Evolutionary conservation across 2,888 invertebrate genomes (phyloP).

Genomic region (Phyllotreta striolata): DNA sequence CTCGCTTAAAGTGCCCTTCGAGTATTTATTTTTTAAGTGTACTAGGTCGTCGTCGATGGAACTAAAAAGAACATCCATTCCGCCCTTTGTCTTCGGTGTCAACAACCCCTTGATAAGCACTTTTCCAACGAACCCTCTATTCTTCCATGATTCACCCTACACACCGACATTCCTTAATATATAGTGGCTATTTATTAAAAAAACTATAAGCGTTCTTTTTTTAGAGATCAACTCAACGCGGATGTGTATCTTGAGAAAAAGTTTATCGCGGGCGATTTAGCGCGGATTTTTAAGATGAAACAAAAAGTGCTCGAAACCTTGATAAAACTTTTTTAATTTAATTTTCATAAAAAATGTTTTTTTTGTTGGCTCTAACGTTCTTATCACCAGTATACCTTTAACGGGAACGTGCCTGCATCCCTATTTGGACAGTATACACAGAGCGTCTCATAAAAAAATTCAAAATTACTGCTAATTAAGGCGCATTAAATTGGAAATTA

Average conservation of each 20-base stretch:
- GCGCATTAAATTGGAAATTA: too few relatives aligned
- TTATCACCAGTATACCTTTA: too few relatives aligned
- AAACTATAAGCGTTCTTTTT: conserved; percentile 1
- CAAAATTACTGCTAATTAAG: too few relatives aligned
- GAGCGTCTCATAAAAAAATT: too few relatives aligned
- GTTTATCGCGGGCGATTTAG: too few relatives aligned
- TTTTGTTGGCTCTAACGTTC: too few relatives aligned
- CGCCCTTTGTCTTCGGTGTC: conserved; percentile 12
- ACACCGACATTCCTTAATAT: conserved; percentile 10
- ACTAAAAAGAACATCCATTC: conserved; percentile 11
- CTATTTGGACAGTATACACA: too few relatives aligned
- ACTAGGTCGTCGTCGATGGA: conserved; percentile 5
- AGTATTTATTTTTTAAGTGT: conserved; percentile 10
- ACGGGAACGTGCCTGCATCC: too few relatives aligned
- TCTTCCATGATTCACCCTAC: conserved; percentile 6
- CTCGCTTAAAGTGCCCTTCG: not conserved
- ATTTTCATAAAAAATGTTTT: too few relatives aligned
- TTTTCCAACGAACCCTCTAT: conserved; percentile 11
- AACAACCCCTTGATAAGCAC: conserved; percentile 13
- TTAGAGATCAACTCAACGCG: not conserved
- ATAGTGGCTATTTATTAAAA: conserved; percentile 13
- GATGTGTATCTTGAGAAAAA: not conserved
- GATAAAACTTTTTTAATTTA: too few relatives aligned
- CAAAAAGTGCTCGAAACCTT: too few relatives aligned
- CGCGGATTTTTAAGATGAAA: too few relatives aligned